Base-by-base conservation (phyloP, 1,140 invertebrate species). In the Cherax destructor region DNA sequence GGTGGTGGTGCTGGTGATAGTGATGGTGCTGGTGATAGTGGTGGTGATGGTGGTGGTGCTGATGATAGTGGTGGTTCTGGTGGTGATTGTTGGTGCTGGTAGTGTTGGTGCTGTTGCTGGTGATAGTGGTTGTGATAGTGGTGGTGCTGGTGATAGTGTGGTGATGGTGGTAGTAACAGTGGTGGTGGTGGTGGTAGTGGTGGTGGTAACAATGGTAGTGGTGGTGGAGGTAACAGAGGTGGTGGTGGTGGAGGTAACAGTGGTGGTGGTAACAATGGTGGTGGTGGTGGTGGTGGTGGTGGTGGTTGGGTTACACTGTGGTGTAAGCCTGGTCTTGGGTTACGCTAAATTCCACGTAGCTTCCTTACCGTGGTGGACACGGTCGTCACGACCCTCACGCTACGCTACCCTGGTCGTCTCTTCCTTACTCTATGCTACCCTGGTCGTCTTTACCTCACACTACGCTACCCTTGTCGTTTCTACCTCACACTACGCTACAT, bases 251-350 rank as follows among this genome's bases (percentile, higher is more conserved):
- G 30, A 1, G 30, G 30, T 41, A 41, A 41, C 30, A 41, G 30
- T 41, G 30, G 0, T 2, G 30, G 30, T 41, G 30, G 30, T 41
- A 2, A 41, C 2, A 2, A 2, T 41, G 30, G 30, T 41, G 30
- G 0, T 41, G 30, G 30, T n/a, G 47, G 69, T 76, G 83, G 76
- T 84, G 69, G 76, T 69, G 24, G 65, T 81, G 65, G 59, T 21
- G 56, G 59, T 21, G 56, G n/a, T 88, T 78, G 61, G 79, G 86
- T 88, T 88, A 72, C 86, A 52, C 50, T 72, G 79, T 88, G 86
- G 86, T 88, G 86, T 88, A 83, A 88, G 86, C 86, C 77, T 16
- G 59, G 86, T 88, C 49, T 88, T 88, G 24, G 65, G 78, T 88
- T 88, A 88, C 86, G 61, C 49, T 72, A 88, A 88, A 81, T 88